These are phyloP conservation scores for Graptemys geographica DNA, from an alignment of 2,797 vertebrate genomes.

Conservation along the genomic window DNA sequence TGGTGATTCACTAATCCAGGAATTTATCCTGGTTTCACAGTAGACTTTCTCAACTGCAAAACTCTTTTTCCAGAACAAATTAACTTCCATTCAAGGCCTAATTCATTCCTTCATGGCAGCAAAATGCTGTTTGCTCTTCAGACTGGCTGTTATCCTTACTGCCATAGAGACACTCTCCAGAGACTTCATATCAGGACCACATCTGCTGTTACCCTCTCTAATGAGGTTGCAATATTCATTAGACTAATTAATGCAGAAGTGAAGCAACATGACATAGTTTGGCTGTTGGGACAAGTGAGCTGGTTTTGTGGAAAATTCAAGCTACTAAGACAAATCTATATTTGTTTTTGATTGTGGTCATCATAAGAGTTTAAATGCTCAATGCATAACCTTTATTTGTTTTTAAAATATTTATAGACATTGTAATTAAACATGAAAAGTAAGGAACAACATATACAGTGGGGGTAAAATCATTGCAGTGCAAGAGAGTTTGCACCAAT, in stretches of 20 bases:
- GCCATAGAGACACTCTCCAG: constrained; percentile 29
- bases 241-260: constrained; percentile 45
- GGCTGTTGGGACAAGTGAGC: not conserved
- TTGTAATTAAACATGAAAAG: not conserved
- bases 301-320: constrained; percentile 13
- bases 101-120: constrained; percentile 50
- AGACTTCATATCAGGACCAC: constrained; percentile 44
- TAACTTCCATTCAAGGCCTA: constrained; percentile 59
- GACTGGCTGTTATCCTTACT: not conserved
- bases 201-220: constrained; percentile 50
- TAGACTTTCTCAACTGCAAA: constrained; percentile 36
- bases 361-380: constrained; percentile 7
- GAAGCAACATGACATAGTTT: constrained; percentile 24
- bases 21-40: constrained; percentile 37
- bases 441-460: not conserved
- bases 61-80: constrained; percentile 63
- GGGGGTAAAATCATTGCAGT: not conserved
- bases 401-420: not conserved
- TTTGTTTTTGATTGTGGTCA: not conserved
- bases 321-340: not conserved
- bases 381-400: not conserved
- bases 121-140: constrained; percentile 58
- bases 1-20: constrained; percentile 16
- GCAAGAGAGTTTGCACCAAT: not conserved
- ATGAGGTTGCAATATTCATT: constrained; percentile 49